Evolutionary conservation across 2,888 invertebrate genomes (phyloP).

Genomic region (Lasioglossum calceatum): DNA sequence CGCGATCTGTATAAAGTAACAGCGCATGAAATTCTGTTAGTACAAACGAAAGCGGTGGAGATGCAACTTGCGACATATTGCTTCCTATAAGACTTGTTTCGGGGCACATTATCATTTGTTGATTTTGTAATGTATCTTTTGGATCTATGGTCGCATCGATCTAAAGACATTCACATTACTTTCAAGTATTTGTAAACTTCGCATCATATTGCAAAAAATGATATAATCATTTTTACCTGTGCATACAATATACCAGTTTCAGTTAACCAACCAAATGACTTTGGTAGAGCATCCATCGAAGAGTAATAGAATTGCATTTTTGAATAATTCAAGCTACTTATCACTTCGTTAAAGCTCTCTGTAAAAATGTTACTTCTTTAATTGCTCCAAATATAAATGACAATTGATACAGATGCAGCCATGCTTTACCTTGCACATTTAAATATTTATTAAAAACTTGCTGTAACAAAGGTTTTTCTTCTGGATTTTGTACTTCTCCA

Average conservation of each 20-base stretch:
- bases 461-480: slow-evolving; percentile 92
- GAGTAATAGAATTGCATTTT: slow-evolving; percentile 91
- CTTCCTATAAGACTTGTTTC: slow-evolving; percentile 79
- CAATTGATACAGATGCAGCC: slow-evolving; percentile 31
- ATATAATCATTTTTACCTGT: slow-evolving; percentile 86
- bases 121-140: slow-evolving; percentile 82
- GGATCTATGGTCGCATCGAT: slow-evolving; percentile 78
- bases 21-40: slow-evolving; percentile 96
- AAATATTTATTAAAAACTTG: slow-evolving; percentile 92
- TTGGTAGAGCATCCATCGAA: slow-evolving; percentile 88
- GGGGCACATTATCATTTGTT: slow-evolving; percentile 80
- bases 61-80: slow-evolving; percentile 69
- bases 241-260: slow-evolving; percentile 93
- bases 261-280: slow-evolving; percentile 94
- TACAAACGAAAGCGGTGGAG: slow-evolving; percentile 90
- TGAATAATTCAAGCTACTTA: slow-evolving; percentile 91
- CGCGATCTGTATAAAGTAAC: slow-evolving; percentile 92
- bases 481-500: slow-evolving; percentile 89
- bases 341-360: slow-evolving; percentile 89
- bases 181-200: slow-evolving; percentile 13
- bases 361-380: slow-evolving; percentile 59
- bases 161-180: slow-evolving; percentile 68
- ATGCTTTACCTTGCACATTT: slow-evolving; percentile 87
- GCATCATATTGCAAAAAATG: slow-evolving; percentile 5
- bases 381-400: neutral